These are phyloP conservation scores for Tipula vernalis DNA, from an alignment of 2,888 invertebrate genomes.

Conservation along the genomic window DNA sequence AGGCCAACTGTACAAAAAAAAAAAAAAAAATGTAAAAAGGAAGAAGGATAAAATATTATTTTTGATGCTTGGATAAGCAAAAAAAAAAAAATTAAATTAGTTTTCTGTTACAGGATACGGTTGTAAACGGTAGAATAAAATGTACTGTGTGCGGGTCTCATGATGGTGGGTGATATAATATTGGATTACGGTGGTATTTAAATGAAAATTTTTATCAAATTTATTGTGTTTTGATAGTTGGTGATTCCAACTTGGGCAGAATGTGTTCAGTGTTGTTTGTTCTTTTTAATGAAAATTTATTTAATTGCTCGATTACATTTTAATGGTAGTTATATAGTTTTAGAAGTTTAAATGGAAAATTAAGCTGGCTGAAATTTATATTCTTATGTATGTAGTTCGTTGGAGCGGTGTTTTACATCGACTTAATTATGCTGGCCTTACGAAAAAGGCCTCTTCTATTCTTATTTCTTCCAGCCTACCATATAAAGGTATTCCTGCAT, in stretches of 20 bases:
- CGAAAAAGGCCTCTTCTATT: too few species aligned
- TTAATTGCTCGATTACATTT: neutral
- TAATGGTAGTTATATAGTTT: neutral
- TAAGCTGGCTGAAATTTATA: neutral
- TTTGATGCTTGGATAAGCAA: neutral
- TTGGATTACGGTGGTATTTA: neutral
- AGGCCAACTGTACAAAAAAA: neutral
- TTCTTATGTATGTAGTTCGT: too few species aligned
- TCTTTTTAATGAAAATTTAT: neutral
- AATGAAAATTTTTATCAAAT: neutral
- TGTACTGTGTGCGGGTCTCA: neutral
- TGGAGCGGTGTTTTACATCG: too few species aligned
- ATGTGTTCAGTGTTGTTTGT: neutral
- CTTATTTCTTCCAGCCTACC: too few species aligned
- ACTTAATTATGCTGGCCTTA: too few species aligned
- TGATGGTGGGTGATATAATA: neutral
- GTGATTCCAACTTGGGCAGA: neutral
- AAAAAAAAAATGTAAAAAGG: neutral
- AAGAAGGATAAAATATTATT: neutral
- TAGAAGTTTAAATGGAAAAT: neutral
- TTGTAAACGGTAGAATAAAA: neutral
- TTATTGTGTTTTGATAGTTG: conserved; percentile 4
- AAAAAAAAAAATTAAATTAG: neutral
- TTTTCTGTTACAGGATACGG: neutral
- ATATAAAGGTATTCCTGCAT: too few species aligned